Conservation (phyloP, 2,113 vertebrate species). For the Echinops telfairi region DNA sequence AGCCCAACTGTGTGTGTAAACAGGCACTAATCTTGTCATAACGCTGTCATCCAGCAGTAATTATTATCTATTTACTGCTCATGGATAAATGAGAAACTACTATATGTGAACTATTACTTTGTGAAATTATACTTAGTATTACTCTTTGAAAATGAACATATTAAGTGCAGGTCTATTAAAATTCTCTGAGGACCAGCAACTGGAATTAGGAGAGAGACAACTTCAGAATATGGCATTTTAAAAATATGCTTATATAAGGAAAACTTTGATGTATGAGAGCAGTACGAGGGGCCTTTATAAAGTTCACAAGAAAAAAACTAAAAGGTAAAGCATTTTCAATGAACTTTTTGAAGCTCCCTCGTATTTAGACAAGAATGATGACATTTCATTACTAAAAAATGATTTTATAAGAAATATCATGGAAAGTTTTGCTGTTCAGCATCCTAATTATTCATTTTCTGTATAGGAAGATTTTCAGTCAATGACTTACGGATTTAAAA, state of each 20-base stretch:
- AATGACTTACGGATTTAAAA: conserved; percentile 99
- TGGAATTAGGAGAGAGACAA: conserved; percentile 21
- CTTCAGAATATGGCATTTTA: background rate
- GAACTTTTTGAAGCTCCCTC: too few species aligned
- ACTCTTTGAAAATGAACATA: conserved; percentile 4
- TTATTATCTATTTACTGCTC: background rate
- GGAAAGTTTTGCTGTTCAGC: conserved; percentile 42
- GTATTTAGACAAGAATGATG: conserved; percentile 20
- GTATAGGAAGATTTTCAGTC: conserved; percentile 98
- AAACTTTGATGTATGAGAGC: background rate
- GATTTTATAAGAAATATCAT: conserved; percentile 46
- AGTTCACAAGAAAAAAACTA: too few species aligned
- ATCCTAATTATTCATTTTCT: conserved; percentile 53
- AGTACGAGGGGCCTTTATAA: too few species aligned
- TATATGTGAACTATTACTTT: background rate
- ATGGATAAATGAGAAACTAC: conserved; percentile 4
- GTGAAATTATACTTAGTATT: conserved; percentile 26
- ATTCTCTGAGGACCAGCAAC: background rate
- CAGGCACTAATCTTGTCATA: background rate
- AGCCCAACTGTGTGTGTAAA: background rate
- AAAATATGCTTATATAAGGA: background rate
- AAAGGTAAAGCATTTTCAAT: too few species aligned
- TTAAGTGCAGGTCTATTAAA: conserved; percentile 46
- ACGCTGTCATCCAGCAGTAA: background rate
- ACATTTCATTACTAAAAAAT: background rate